Conservation (phyloP, 2,888 invertebrate genomes). For the Xanthia togata region DNA sequence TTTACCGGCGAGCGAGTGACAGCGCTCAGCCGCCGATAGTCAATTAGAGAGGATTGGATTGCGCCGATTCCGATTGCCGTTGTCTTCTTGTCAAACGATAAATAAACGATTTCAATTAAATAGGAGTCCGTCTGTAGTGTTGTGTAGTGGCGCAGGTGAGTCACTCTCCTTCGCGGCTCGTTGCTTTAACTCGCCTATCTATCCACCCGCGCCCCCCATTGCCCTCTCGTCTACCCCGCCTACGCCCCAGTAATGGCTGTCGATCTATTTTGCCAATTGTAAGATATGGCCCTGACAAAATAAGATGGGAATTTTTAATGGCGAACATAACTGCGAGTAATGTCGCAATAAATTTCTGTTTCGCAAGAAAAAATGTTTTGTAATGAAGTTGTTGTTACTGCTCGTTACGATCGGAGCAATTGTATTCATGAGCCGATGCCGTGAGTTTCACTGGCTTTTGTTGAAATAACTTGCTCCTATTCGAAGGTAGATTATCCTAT, state of each 20-base stretch:
- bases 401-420: conserved; percentile 58
- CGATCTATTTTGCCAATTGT: conserved; percentile 80
- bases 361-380: conserved; percentile 66
- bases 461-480: conserved; percentile 46
- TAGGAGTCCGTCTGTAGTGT: conserved; percentile 57
- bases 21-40: conserved; percentile 67
- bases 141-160: conserved; percentile 71
- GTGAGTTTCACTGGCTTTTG: conserved; percentile 42
- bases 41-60: conserved; percentile 75
- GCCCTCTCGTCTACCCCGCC: conserved; percentile 32
- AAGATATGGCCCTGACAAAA: conserved; percentile 79
- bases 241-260: conserved; percentile 70
- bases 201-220: conserved; percentile 12
- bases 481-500: conserved; percentile 57
- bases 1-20: conserved; percentile 15
- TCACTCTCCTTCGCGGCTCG: conserved; percentile 66
- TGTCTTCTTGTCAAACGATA: conserved; percentile 52
- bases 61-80: conserved; percentile 67
- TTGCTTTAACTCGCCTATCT: conserved; percentile 67
- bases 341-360: conserved; percentile 73
- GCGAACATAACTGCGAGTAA: conserved; percentile 75
- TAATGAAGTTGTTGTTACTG: conserved; percentile 71
- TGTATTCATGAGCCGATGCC: conserved; percentile 51
- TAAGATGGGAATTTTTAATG: conserved; percentile 80
- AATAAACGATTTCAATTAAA: conserved; percentile 76